Conservation (phyloP, 1,140 invertebrate genomes). For the Panagrolaimus sp. region DNA sequence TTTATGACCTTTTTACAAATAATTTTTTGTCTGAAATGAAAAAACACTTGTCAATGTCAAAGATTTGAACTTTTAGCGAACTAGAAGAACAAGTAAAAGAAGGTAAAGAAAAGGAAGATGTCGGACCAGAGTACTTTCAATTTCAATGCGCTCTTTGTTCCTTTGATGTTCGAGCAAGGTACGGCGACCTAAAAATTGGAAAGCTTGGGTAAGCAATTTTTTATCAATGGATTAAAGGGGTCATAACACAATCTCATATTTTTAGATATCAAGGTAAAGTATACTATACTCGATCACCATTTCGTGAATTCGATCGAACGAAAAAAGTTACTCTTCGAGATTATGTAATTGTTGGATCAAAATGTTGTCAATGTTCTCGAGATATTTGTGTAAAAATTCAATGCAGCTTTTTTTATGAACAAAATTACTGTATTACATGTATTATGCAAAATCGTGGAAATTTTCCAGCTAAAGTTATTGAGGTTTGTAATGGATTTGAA, state of each 20-base stretch:
- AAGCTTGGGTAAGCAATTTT: not conserved
- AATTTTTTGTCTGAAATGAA: no score
- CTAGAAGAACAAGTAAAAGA: no score
- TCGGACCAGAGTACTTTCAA: not conserved
- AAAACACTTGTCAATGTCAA: no score
- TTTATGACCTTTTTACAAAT: no score
- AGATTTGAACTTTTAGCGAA: no score
- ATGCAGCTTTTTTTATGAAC: not conserved
- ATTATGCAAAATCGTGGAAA: not conserved
- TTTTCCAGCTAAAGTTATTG: not conserved
- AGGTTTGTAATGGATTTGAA: not conserved
- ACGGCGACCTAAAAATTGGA: not conserved
- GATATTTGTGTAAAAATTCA: constrained; percentile 8
- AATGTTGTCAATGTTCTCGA: not conserved
- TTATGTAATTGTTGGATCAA: not conserved
- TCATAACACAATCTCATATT: not conserved
- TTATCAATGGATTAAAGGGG: not conserved
- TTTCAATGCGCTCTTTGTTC: not conserved
- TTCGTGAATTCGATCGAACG: not conserved
- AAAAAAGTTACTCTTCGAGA: not conserved
- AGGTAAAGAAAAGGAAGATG: no score
- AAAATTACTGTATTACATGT: not conserved
- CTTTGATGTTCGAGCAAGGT: constrained; percentile 11
- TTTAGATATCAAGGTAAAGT: not conserved
- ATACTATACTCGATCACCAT: not conserved